Base-by-base conservation (phyloP, 2,797 vertebrate genomes). In the Labroides dimidiatus region DNA sequence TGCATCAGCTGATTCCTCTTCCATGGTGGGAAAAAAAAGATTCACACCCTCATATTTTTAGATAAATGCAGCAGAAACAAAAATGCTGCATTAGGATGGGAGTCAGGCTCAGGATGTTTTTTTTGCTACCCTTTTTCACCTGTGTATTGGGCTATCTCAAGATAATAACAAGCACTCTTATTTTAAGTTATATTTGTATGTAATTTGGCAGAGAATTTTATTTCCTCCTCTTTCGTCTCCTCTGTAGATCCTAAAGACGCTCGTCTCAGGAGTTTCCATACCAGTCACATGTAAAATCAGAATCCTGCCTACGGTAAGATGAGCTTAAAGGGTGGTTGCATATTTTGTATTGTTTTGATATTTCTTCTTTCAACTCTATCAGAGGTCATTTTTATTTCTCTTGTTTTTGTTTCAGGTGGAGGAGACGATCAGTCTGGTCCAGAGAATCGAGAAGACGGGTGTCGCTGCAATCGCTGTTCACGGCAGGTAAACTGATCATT, bases 221-320 rank as follows among this genome's bases (percentile, higher is more conserved):
- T n/a, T n/a, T n/a, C n/a, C n/a, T n/a, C n/a, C 11, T 23, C 21
- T 23, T 48, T 48, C 21, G 4, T 48, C 20, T 48, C 4, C 15
- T 33, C 10, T 49, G 27, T 19, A 99, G 97, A 99, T 99, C 84
- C 76, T 99, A 42, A 94, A 78, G 50, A 96, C 94, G 10, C 94
- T 99, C 4, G 97, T 99, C 68, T 80, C 89, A 52, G 97, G 97
- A 42, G 86, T 96, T 2, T 90, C 89, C 39, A 94, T 95, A 76
- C 97, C 98, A 1, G 93, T 99, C 72, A 99, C 97, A 1, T 99
- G 98, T 87, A 99, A 99, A 92, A 99, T 99, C 68, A 91, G 98
- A 59, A 96, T 99, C 69, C 93, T 99, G 30, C 91, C 96, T 0
- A 95, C 96, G 54, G 98, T 99, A 91, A 95, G 95, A 85, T 39